Evolutionary conservation across 1,140 invertebrate genomes (phyloP), one percentile per base, ranked within the genome.

Genomic region (Lepidurus apus): DNA sequence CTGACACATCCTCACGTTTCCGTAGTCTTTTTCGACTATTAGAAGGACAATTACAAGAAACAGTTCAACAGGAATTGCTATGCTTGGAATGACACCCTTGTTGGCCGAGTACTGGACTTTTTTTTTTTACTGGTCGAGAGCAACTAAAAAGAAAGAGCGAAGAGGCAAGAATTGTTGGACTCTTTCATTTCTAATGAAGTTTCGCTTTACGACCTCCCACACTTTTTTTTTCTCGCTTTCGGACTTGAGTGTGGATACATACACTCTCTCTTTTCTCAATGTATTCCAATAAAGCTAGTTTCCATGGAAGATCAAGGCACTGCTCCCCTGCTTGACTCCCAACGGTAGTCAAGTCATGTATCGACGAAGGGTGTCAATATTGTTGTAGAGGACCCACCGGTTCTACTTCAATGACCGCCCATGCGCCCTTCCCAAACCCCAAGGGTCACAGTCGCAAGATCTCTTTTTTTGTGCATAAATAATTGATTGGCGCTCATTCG

Each of bases 311-410:
- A 65, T 65, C 53, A 65, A 65, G 53, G 53, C 53, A 65, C 53
- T 65, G 53, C 17, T 65, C 4, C 53, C 53, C 53, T 65, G 6
- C 1, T 17, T 65, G 53, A 21, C 17, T n/a, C 53, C 53, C 13
- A 21, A 17, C 8, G 8, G 53, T 21, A 65, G 53, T 65, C 53
- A 65, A 65, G 53, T 65, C 53, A 21, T 65, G 53, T 65, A 65
- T 65, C 53, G 53, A 65, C 53, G 53, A 65, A 65, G 53, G 53
- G 53, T 65, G 53, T 65, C 53, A 65, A 65, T 65, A 65, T 65
- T 65, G 53, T 65, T 65, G 53, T 21, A 65, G 17, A 11, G 53
- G 53, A 21, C n/a, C 21, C 21, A 65, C 53, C 3, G 6, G 53
- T 65, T 65, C 53, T 13, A 65, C 53, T 65, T 65, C 53, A 65